Conservation (phyloP, 2,113 vertebrate species). For the Ochotona curzoniae region DNA sequence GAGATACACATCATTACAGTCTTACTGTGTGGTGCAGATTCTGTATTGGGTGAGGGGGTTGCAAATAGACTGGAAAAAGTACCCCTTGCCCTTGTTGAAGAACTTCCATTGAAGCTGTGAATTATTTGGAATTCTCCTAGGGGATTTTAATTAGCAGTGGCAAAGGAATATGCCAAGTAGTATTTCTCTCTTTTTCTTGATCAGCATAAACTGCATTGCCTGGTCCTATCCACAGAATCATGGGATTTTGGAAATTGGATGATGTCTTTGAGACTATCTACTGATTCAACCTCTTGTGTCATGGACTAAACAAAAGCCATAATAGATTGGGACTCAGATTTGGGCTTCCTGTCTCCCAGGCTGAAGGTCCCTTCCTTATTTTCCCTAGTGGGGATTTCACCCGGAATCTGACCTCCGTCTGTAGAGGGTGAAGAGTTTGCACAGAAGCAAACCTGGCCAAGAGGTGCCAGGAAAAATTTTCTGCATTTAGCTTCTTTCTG, state of each 20-base stretch:
- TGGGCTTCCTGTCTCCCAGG: not conserved
- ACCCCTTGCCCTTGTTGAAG: not conserved
- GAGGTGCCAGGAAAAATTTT: not conserved
- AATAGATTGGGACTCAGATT: not conserved
- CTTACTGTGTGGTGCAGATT: not conserved
- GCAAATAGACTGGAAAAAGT: not conserved
- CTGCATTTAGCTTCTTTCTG: not conserved
- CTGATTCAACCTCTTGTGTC: not conserved
- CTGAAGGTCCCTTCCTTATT: not conserved
- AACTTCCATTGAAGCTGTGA: not conserved
- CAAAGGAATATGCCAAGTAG: not conserved
- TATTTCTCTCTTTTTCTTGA: not conserved
- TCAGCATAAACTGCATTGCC: not conserved
- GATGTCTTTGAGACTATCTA: not conserved
- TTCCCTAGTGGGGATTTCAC: not conserved
- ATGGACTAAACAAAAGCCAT: not conserved
- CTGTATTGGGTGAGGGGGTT: not conserved
- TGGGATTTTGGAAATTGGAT: not conserved
- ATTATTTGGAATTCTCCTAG: not conserved
- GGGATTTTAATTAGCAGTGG: not conserved
- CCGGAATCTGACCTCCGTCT: not conserved
- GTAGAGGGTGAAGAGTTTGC: not conserved
- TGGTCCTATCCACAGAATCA: not conserved
- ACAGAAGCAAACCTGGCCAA: not conserved
- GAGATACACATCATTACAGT: not conserved